Conservation (phyloP, 2,888 invertebrate species). For the Herminia tarsipennalis region DNA sequence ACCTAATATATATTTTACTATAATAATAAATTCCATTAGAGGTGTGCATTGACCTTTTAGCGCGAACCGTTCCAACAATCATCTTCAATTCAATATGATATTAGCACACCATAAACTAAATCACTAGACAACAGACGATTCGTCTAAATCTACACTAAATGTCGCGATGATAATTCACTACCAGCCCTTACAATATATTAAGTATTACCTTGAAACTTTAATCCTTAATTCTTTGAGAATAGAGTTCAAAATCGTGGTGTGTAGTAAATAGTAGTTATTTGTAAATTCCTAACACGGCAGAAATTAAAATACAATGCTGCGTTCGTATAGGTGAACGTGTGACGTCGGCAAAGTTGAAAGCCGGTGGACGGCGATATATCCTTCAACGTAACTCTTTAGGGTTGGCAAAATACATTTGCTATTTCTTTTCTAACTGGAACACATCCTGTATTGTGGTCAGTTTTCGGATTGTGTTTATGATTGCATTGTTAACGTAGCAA, state of each 20-base stretch:
- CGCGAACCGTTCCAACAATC: constrained; percentile 19
- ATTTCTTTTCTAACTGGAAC: neutral
- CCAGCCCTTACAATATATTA: constrained; percentile 36
- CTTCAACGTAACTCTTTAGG: constrained; percentile 61
- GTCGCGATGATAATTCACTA: constrained; percentile 46
- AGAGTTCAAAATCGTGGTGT: constrained; percentile 35
- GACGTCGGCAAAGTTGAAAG: constrained; percentile 78
- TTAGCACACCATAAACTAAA: constrained; percentile 39
- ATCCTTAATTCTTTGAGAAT: constrained; percentile 10
- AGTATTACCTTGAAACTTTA: constrained; percentile 22
- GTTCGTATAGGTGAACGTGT: constrained; percentile 68
- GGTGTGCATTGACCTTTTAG: constrained; percentile 4
- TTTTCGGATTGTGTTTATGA: no score
- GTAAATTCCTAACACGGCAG: constrained; percentile 70
- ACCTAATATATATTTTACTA: neutral
- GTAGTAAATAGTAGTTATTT: constrained; percentile 53
- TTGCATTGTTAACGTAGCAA: no score
- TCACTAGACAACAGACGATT: constrained; percentile 40
- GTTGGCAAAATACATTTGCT: constrained; percentile 39
- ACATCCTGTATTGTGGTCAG: no score
- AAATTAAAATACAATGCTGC: constrained; percentile 80
- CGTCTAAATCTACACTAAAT: constrained; percentile 56
- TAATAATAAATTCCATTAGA: neutral
- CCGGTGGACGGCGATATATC: constrained; percentile 71
- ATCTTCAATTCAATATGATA: constrained; percentile 39